A percentile compares a stretch with the other conserved stretches of the same genome.
Evolutionary conservation across 35 echinoderm and acorn worm species (phyloP).

Genomic region (Lytechinus pictus): DNA sequence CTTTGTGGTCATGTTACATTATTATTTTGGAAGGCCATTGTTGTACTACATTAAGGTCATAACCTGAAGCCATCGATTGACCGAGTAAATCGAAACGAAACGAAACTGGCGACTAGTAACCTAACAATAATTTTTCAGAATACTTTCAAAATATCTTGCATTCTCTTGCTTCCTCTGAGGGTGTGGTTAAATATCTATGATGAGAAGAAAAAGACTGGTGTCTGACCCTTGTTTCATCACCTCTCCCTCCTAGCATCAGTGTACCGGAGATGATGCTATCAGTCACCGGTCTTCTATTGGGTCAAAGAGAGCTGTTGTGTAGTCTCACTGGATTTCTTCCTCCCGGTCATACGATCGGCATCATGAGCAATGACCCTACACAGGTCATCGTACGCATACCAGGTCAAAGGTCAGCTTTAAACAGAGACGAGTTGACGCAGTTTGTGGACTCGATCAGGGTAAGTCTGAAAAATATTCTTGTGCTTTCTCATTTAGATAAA

Average conservation of each 20-base stretch:
- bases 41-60: too few species aligned
- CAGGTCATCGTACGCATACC: constrained; percentile 68
- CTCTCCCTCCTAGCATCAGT: constrained; percentile 54
- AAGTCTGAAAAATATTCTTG: not conserved
- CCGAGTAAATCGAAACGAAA: too few species aligned
- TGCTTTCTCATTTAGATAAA: not conserved
- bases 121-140: too few species aligned
- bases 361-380: constrained; percentile 64
- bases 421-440: constrained; percentile 44
- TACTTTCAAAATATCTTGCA: not conserved
- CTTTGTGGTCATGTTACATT: too few species aligned
- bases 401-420: constrained; percentile 50
- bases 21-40: too few species aligned
- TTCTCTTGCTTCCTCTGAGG: not conserved
- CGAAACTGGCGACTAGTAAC: too few species aligned
- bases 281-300: constrained; percentile 52
- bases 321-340: constrained; percentile 69
- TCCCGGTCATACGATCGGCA: constrained; percentile 61
- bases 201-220: not conserved
- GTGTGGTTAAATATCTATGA: not conserved
- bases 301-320: constrained; percentile 66
- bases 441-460: constrained; percentile 51
- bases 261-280: constrained; percentile 58
- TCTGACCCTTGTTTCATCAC: not conserved
- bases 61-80: too few species aligned